phyloP scores from a whole-genome alignment of 1,140 invertebrate species.

The Platyura marginata region DNA sequence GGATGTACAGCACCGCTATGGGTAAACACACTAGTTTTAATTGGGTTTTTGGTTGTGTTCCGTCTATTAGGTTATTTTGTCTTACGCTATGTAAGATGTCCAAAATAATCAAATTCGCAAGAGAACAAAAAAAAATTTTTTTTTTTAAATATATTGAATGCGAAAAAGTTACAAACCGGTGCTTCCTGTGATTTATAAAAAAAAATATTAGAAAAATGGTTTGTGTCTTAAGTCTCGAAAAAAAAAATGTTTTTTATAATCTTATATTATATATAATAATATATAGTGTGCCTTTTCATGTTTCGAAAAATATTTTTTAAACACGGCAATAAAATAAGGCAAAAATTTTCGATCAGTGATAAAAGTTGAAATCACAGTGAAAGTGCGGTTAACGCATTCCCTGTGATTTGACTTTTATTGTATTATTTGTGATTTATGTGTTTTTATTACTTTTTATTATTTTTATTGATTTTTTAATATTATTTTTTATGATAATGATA shows the following conservation, averaged over 20 bases:
- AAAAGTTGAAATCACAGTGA: background rate
- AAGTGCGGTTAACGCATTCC: background rate
- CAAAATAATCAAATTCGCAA: too few species aligned
- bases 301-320: background rate
- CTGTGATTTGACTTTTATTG: too few species aligned
- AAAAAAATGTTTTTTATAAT: background rate
- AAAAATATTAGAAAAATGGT: background rate
- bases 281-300: background rate
- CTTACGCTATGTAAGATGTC: slow-evolving; percentile 46
- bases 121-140: background rate
- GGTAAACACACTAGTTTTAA: slow-evolving; percentile 56
- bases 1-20: slow-evolving; percentile 43
- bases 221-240: background rate
- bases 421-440: too few species aligned
- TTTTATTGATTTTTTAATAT: too few species aligned
- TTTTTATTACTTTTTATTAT: too few species aligned
- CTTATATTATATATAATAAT: background rate
- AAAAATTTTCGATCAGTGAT: background rate
- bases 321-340: too few species aligned
- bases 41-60: slow-evolving; percentile 54
- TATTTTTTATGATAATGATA: too few species aligned
- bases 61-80: slow-evolving; percentile 56
- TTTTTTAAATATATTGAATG: background rate
- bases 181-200: background rate
- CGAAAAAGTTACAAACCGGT: background rate